These are phyloP conservation scores for Plemyria rubiginata DNA, from an alignment of 2,888 invertebrate species.

Conservation along the genomic window DNA sequence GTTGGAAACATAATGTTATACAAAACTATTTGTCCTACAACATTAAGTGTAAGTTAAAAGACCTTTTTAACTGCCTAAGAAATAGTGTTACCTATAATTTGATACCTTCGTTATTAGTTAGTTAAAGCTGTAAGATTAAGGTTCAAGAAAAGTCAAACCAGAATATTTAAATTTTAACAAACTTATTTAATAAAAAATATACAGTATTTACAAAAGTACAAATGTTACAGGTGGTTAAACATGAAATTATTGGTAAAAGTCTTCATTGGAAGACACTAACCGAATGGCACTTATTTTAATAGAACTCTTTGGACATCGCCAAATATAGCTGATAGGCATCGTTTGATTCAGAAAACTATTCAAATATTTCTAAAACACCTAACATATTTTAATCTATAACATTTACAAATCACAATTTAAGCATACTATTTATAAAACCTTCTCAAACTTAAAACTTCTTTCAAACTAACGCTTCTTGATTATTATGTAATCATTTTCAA, in stretches of 20 bases:
- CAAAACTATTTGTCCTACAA: too few relatives aligned
- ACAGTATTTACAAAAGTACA: conserved; percentile 48
- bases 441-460: not conserved
- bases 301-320: conserved; percentile 50
- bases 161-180: not conserved
- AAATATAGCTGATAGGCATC: conserved; percentile 50
- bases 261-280: conserved; percentile 48
- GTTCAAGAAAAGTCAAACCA: not conserved
- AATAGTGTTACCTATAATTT: too few relatives aligned
- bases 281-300: conserved; percentile 62
- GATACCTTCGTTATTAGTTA: too few relatives aligned
- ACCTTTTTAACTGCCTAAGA: too few relatives aligned
- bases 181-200: conserved; percentile 18
- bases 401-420: conserved; percentile 14
- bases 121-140: not conserved
- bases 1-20: too few relatives aligned
- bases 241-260: conserved; percentile 45
- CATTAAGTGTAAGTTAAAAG: too few relatives aligned
- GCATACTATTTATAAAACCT: not conserved
- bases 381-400: conserved; percentile 31
- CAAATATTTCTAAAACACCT: conserved; percentile 18
- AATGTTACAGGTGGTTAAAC: conserved; percentile 58
- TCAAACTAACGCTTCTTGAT: too few relatives aligned
- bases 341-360: conserved; percentile 37
- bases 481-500: not conserved